A percentile compares a stretch with the other conserved stretches of the same genome.
Conservation (phyloP, 2,113 vertebrate genomes). For the Spheniscus mendiculus region DNA sequence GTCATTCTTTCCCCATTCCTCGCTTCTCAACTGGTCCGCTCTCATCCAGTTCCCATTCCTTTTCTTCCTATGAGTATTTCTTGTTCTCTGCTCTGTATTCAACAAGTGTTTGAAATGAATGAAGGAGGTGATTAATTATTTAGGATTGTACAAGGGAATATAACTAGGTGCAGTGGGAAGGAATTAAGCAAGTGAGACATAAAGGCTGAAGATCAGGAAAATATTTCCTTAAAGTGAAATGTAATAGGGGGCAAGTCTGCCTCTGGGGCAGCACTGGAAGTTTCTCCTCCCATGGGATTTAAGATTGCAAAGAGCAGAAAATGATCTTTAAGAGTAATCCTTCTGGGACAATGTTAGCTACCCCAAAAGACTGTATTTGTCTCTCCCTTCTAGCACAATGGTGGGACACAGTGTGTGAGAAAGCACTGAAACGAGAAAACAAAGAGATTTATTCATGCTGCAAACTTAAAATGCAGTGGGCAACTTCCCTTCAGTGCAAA, state of each 20-base stretch:
- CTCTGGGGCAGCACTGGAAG: neutral
- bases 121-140: conserved; percentile 52
- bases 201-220: conserved; percentile 62
- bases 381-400: neutral
- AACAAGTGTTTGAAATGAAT: conserved; percentile 49
- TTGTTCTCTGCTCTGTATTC: conserved; percentile 45
- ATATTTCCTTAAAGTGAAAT: conserved; percentile 62
- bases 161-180: conserved; percentile 45
- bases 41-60: neutral
- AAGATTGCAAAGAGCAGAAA: conserved; percentile 31
- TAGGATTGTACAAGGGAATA: conserved; percentile 38
- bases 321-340: conserved; percentile 19
- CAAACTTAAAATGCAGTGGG: conserved; percentile 50
- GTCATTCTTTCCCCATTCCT: neutral
- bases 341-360: neutral
- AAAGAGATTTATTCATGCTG: conserved; percentile 53
- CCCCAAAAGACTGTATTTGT: neutral
- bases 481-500: neutral
- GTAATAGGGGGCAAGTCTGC: conserved; percentile 34
- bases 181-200: conserved; percentile 56
- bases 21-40: neutral
- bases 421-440: neutral
- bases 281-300: neutral
- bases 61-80: neutral
- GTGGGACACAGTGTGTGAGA: neutral